phyloP scores from a whole-genome alignment of 2,113 vertebrate species.

The Laticauda laticaudata region DNA sequence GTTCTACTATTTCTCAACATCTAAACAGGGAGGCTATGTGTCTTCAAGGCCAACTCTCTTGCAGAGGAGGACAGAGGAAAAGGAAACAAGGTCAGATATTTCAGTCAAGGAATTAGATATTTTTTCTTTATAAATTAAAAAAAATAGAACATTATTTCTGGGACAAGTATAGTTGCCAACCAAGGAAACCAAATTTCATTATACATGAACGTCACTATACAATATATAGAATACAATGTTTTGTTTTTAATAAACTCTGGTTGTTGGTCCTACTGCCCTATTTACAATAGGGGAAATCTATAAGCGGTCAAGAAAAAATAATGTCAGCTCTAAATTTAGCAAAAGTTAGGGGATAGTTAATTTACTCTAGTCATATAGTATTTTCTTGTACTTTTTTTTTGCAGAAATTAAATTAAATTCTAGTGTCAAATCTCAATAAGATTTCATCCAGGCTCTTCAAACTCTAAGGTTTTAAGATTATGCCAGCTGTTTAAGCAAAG shows the following conservation, averaged over 20 bases:
- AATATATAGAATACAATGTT: neutral
- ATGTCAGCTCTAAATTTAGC: neutral
- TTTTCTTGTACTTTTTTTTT: neutral
- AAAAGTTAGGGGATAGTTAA: neutral
- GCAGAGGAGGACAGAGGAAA: neutral
- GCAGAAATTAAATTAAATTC: neutral
- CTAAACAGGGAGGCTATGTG: neutral
- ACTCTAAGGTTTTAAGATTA: neutral
- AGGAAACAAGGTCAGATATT: neutral
- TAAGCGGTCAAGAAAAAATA: neutral
- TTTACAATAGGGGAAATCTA: neutral
- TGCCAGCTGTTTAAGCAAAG: neutral
- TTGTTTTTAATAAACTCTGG: neutral
- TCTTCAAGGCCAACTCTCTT: neutral
- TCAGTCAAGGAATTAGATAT: neutral
- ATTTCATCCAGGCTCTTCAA: neutral
- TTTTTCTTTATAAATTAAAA: neutral
- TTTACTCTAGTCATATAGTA: neutral
- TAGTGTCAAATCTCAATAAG: neutral
- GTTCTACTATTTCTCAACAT: neutral
- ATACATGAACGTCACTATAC: neutral
- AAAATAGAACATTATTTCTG: neutral
- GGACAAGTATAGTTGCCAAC: neutral
- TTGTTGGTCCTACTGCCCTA: neutral
- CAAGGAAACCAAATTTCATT: neutral